Conservation (phyloP, 2,888 invertebrate species). For the Holacanthella duospinosa region DNA sequence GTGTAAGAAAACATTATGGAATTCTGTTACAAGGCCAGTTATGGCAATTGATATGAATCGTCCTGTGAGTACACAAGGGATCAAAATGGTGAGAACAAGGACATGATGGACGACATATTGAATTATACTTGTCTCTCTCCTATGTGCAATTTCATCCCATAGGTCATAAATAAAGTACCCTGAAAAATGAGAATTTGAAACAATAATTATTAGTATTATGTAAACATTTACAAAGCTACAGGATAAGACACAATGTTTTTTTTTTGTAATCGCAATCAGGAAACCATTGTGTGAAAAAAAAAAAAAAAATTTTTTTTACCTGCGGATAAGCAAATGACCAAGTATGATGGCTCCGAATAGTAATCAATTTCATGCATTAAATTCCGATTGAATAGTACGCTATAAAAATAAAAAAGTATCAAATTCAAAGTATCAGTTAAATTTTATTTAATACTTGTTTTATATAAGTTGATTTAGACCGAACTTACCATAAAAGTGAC, state of each 20-base stretch:
- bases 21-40: slow-evolving; percentile 8
- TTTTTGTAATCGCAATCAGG: too few species aligned
- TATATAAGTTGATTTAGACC: neutral
- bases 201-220: too few species aligned
- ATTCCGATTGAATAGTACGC: neutral
- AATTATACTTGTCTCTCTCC: neutral
- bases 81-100: neutral
- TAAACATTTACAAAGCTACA: too few species aligned
- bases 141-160: slow-evolving; percentile 7
- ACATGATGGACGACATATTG: slow-evolving; percentile 10
- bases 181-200: too few species aligned
- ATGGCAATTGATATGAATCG: slow-evolving; percentile 5
- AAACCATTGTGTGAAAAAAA: too few species aligned
- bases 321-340: slow-evolving; percentile 11
- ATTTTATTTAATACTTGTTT: too few species aligned
- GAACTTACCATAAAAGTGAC: slow-evolving; percentile 3
- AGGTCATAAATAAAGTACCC: slow-evolving; percentile 12
- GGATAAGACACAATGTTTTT: too few species aligned
- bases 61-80: neutral
- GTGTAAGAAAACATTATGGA: slow-evolving; percentile 10
- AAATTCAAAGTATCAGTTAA: neutral
- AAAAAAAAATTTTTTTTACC: too few species aligned
- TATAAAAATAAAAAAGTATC: neutral
- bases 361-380: slow-evolving; percentile 1
- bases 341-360: slow-evolving; percentile 4